Evolutionary conservation across 2,797 vertebrate species (phyloP).

Genomic region (Cirrhinus mrigala): DNA sequence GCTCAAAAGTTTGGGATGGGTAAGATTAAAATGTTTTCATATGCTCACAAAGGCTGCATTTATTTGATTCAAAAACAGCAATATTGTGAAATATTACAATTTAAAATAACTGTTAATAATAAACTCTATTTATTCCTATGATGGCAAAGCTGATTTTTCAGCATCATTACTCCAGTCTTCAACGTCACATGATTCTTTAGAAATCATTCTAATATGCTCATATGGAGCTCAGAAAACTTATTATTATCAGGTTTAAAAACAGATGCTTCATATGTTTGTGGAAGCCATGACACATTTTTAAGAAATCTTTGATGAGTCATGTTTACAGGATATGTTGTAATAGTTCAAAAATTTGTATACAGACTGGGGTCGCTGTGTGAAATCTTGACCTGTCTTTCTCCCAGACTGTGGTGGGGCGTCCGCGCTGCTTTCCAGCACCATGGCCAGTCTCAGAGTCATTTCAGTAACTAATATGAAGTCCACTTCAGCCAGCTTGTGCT

Average conservation of each 20-base stretch:
- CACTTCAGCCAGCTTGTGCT: slow-evolving; percentile 72
- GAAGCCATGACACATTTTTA: neutral
- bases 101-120: neutral
- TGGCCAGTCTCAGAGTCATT: slow-evolving; percentile 78
- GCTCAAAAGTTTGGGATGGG: neutral
- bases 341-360: neutral
- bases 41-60: neutral
- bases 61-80: neutral
- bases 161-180: neutral
- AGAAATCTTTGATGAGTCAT: neutral
- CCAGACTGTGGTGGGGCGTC: slow-evolving; percentile 65
- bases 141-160: neutral
- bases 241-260: neutral
- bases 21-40: neutral
- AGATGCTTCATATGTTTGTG: neutral
- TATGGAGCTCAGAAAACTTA: neutral
- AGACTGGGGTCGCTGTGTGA: neutral
- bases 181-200: neutral
- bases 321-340: neutral
- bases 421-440: slow-evolving; percentile 81
- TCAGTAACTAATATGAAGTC: slow-evolving; percentile 82
- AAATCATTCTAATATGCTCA: neutral
- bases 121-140: neutral
- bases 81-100: neutral
- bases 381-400: slow-evolving; percentile 70